Conservation (phyloP, 2,888 invertebrate species). For the Acanthococcus lagerstroemiae region DNA sequence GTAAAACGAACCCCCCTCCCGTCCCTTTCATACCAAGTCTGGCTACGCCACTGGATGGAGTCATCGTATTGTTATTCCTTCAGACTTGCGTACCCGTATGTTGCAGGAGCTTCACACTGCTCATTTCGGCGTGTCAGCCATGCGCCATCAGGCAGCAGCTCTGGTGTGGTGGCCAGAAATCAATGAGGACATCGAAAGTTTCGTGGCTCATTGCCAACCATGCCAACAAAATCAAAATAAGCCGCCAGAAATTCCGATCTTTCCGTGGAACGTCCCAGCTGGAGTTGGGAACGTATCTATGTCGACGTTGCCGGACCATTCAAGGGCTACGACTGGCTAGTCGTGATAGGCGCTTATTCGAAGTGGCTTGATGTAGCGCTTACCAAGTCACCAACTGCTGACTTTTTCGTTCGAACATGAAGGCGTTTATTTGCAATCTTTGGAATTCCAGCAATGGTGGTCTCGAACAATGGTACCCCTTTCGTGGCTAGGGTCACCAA, state of each 20-base stretch:
- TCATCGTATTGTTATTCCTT: neutral
- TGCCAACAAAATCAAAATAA: neutral
- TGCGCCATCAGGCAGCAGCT: neutral
- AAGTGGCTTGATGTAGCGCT: neutral
- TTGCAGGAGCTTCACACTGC: neutral
- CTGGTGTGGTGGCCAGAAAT: neutral
- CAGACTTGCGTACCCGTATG: neutral
- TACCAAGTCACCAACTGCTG: neutral
- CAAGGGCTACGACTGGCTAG: neutral
- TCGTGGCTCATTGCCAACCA: neutral
- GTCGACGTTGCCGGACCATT: neutral
- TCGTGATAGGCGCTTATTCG: neutral
- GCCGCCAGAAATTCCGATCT: neutral
- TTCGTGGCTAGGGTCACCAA: neutral
- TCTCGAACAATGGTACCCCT: neutral
- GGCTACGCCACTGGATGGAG: no score
- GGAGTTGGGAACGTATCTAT: neutral
- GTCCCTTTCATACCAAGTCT: no score
- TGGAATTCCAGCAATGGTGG: neutral
- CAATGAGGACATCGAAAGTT: neutral
- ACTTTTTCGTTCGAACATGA: neutral
- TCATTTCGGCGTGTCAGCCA: neutral
- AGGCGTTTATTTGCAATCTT: neutral
- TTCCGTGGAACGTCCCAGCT: neutral
- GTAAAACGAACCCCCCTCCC: no score